Percentiles rank a stretch among this genome's conserved stretches.
Evolutionary conservation across 2,797 vertebrate genomes (phyloP).

Genomic region (Cirrhinus molitorella): DNA sequence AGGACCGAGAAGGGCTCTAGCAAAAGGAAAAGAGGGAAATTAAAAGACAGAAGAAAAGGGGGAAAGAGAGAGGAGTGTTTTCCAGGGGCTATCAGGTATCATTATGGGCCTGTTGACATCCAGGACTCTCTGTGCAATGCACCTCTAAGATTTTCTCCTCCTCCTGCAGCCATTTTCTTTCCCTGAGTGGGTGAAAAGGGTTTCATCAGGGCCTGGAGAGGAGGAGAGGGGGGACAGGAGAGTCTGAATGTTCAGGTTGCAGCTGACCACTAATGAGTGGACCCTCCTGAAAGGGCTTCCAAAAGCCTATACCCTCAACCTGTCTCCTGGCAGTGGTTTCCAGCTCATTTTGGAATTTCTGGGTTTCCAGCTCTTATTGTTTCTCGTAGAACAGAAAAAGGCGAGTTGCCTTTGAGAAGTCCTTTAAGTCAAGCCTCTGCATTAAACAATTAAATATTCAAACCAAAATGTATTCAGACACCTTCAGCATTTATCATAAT

Average conservation of each 20-base stretch:
- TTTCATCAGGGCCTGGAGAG: slow-evolving; percentile 74
- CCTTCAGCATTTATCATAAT: too few species aligned
- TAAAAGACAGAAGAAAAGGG: slow-evolving; percentile 42
- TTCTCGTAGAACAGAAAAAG: neutral
- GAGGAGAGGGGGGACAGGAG: slow-evolving; percentile 49
- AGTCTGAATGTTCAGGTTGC: slow-evolving; percentile 60
- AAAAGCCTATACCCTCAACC: slow-evolving; percentile 8
- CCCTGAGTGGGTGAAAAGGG: slow-evolving; percentile 73
- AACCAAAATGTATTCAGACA: too few species aligned
- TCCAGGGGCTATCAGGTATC: slow-evolving; percentile 76
- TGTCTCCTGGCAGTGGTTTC: slow-evolving; percentile 35
- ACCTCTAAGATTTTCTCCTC: slow-evolving; percentile 73
- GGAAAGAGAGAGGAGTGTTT: slow-evolving; percentile 74
- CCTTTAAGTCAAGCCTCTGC: too few species aligned
- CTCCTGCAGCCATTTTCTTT: slow-evolving; percentile 76
- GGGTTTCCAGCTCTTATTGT: neutral
- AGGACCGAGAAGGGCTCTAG: slow-evolving; percentile 63
- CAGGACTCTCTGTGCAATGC: slow-evolving; percentile 81
- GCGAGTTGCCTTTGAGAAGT: neutral
- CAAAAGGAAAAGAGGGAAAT: slow-evolving; percentile 46
- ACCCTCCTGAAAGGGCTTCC: slow-evolving; percentile 21
- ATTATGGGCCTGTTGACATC: slow-evolving; percentile 85
- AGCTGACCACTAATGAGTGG: slow-evolving; percentile 51
- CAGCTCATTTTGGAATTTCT: slow-evolving; percentile 36
- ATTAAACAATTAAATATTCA: neutral